phyloP scores from a whole-genome alignment of 2,113 vertebrate genomes.

The Variabilichromis moorii region DNA sequence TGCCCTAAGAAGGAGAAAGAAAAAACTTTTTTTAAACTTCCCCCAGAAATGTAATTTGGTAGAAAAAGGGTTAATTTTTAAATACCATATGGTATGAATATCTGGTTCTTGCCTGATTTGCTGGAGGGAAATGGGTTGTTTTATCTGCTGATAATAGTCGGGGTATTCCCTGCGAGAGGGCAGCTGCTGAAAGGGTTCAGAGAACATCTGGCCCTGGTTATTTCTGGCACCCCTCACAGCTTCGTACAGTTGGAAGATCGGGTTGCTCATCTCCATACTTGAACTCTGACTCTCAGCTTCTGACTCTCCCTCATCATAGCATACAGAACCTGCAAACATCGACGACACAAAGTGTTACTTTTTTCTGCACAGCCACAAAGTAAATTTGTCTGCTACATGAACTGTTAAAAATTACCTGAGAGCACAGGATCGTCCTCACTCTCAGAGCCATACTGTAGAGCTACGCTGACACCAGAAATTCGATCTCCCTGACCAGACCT shows the following conservation, averaged over 20 bases:
- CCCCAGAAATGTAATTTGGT: not conserved
- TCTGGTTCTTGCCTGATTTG: constrained; percentile 81
- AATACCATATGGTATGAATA: not conserved
- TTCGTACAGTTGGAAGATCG: constrained; percentile 94
- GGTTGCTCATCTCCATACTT: constrained; percentile 86
- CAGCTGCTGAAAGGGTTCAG: constrained; percentile 92
- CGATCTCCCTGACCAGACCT: constrained; percentile 90
- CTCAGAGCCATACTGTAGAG: constrained; percentile 93
- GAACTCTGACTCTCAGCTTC: constrained; percentile 93
- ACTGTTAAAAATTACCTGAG: constrained; percentile 73
- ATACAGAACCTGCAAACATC: constrained; percentile 65
- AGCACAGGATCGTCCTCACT: constrained; percentile 93
- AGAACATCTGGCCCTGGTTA: constrained; percentile 90
- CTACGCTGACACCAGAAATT: constrained; percentile 87
- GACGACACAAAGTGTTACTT: not conserved
- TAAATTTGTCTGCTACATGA: not conserved
- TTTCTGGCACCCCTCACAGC: constrained; percentile 87
- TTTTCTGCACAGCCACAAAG: not conserved
- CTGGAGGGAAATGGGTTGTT: constrained; percentile 87
- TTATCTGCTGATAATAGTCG: constrained; percentile 98
- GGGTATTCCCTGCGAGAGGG: constrained; percentile 96
- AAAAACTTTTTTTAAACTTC: not conserved
- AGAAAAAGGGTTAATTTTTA: not conserved
- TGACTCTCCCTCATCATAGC: constrained; percentile 89
- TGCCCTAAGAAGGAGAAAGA: constrained; percentile 68